phyloP scores from a whole-genome alignment of 2,113 vertebrate species.

The Channa argus region DNA sequence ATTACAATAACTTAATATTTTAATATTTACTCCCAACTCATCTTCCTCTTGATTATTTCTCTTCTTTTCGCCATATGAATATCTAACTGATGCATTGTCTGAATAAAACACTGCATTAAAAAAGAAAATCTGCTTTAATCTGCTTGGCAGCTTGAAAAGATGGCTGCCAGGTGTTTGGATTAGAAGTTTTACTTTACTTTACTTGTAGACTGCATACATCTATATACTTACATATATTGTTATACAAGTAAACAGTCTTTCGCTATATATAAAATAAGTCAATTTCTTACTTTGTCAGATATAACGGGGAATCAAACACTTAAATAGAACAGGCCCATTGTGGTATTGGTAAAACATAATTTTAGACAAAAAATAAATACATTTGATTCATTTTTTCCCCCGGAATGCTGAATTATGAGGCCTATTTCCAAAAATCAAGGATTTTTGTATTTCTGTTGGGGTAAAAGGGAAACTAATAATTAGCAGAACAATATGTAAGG shows the following conservation, averaged over 20 bases:
- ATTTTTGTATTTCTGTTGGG: not conserved
- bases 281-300: too few species aligned
- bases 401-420: not conserved
- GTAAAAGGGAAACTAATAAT: not conserved
- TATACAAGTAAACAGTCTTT: too few species aligned
- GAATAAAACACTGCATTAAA: slow-evolving; percentile 6
- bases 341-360: not conserved
- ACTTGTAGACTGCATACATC: not conserved
- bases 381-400: too few species aligned
- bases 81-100: slow-evolving; percentile 25
- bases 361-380: not conserved
- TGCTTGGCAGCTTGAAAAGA: slow-evolving; percentile 35
- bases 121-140: slow-evolving; percentile 8
- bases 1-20: too few species aligned
- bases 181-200: slow-evolving; percentile 22
- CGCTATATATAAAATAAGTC: too few species aligned
- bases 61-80: too few species aligned
- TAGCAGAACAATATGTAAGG: not conserved
- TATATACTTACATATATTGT: too few species aligned
- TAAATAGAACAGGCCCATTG: not conserved
- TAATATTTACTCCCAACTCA: too few species aligned
- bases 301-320: not conserved
- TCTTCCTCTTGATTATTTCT: too few species aligned
- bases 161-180: slow-evolving; percentile 62
- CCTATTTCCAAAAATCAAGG: not conserved